phyloP scores from a whole-genome alignment of 2,888 invertebrate genomes.

The Zygaena filipendulae region DNA sequence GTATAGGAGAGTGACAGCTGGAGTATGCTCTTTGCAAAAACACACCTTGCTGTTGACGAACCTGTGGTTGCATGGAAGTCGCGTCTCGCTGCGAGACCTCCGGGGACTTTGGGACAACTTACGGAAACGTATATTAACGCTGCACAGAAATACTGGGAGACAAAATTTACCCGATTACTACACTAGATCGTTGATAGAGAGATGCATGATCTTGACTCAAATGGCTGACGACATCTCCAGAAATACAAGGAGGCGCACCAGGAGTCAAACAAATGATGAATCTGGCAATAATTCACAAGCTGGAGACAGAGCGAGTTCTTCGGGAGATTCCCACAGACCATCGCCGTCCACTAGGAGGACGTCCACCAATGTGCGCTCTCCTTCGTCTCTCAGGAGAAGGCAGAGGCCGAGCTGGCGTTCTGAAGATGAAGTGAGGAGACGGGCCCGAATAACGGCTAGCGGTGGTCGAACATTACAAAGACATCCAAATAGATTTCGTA shows the following conservation, averaged over 20 bases:
- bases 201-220: conserved; percentile 53
- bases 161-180: conserved; percentile 46
- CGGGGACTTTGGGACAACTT: conserved; percentile 73
- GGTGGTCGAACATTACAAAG: conserved; percentile 31
- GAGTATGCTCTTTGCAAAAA: conserved; percentile 43
- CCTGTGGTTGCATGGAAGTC: conserved; percentile 50
- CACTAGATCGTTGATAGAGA: conserved; percentile 46
- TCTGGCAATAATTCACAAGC: conserved; percentile 20
- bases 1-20: conserved; percentile 44
- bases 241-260: conserved; percentile 22
- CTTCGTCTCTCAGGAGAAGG: conserved; percentile 33
- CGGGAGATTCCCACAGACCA: conserved; percentile 8
- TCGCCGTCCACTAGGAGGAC: conserved; percentile 22
- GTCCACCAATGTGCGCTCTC: conserved; percentile 24
- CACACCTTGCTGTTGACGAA: conserved; percentile 44
- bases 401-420: conserved; percentile 36
- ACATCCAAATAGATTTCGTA: conserved; percentile 32
- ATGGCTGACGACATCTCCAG: conserved; percentile 34
- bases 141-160: conserved; percentile 57
- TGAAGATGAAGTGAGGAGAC: conserved; percentile 41
- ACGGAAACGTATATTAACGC: conserved; percentile 65
- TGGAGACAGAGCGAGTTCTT: conserved; percentile 13
- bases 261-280: conserved; percentile 25
- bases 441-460: conserved; percentile 28
- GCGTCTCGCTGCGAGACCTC: conserved; percentile 64